Base-by-base conservation (phyloP, 2,797 vertebrate species). In the Melanotaenia trifasciata region DNA sequence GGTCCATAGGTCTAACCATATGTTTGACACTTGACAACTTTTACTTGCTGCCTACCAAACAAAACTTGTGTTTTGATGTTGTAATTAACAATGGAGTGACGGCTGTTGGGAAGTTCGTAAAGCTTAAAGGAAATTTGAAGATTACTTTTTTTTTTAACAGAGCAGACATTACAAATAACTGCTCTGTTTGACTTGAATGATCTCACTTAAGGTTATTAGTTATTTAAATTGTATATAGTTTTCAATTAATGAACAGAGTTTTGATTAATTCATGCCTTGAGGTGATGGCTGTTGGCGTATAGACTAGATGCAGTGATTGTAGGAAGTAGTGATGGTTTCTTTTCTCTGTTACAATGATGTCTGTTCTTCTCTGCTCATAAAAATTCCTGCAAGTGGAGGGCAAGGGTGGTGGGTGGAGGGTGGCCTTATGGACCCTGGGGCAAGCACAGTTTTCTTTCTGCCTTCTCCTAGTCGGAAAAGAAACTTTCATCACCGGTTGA, bases 401-500 rank as follows among this genome's bases (percentile, higher is more conserved):
- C 83, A 76, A 78, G 83, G 84, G 85, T 36, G 85, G 84, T 6
- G 43, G 43, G 43, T n/a, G 45, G 45, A n/a, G 76, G 83, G 74
- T 79, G 72, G 61, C 22, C 59, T 58, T 78, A 74, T 60, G 57
- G 76, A 70, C 90, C 88, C 82, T 83, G 30, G 73, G 76, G 88
- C 83, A 81, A 74, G 76, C 83, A 79, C 76, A 89, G 89, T 93
- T 93, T 92, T 81, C 91, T 92, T 88, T 92, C 63, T 90, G 88
- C 90, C 88, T 91, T 89, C 86, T 92, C 90, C 85, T 79, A 36
- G 84, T 90, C 75, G 85, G 92, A 92, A 93, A 93, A 90, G 87
- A 89, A 94, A 93, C 93, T 94, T 94, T 95, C 94, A 95, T 95
- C 93, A 91, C 92, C 9, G 74, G 67, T 73, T 95, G 94, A 95